phyloP scores from a whole-genome alignment of 2,797 vertebrate species.

The Phataginus tetradactyla region DNA sequence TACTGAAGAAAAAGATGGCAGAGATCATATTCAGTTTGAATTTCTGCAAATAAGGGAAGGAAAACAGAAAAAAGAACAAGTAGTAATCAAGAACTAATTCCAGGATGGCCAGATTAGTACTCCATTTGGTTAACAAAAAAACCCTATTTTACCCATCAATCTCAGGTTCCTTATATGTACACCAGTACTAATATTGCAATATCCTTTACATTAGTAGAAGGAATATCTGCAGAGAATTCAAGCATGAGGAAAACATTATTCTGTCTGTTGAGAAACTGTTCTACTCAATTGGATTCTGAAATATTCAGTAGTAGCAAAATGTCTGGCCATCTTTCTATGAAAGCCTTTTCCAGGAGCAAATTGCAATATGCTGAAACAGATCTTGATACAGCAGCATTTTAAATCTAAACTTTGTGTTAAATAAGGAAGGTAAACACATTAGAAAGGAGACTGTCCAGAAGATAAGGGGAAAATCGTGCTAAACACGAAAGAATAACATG shows the following conservation, averaged over 20 bases:
- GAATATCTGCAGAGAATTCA: background rate
- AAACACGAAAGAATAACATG: background rate
- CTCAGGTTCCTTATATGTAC: background rate
- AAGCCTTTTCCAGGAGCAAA: constrained; percentile 29
- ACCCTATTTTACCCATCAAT: background rate
- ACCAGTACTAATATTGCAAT: background rate
- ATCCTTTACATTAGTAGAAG: constrained; percentile 25
- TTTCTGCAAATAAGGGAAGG: constrained; percentile 34
- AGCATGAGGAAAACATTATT: background rate
- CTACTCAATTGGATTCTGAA: constrained; percentile 18
- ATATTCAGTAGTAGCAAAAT: constrained; percentile 1
- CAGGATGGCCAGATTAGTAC: background rate
- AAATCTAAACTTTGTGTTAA: constrained; percentile 20
- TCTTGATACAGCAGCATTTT: background rate
- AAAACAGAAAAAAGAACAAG: constrained; percentile 43
- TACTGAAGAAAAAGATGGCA: background rate
- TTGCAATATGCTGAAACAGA: background rate
- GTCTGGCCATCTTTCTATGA: background rate
- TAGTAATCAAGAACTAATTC: background rate
- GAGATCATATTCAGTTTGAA: constrained; percentile 7
- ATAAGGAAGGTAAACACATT: background rate
- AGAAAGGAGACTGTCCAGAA: background rate
- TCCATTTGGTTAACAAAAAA: background rate
- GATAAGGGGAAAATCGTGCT: background rate
- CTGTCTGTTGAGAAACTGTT: constrained; percentile 11